Evolutionary conservation across 2,888 invertebrate species (phyloP), one percentile per base, ranked within the genome.

Genomic region (Athetis lepigone): DNA sequence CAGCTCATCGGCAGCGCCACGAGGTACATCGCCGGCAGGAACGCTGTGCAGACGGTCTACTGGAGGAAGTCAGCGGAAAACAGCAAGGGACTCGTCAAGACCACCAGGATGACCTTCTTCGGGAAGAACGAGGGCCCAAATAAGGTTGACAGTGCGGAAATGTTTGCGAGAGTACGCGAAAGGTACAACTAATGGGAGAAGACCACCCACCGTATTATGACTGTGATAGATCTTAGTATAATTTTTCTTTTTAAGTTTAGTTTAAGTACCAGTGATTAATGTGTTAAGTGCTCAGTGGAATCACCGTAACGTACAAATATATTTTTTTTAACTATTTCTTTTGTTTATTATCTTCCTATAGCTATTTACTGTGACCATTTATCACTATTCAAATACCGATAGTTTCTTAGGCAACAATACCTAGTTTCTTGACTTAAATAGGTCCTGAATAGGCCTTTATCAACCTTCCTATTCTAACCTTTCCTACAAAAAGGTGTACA

Each of bases 21-120:
- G 19, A 96, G 97, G 62, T 97, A 96, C 87, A 96, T 97, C 75
- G 96, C 96, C 50, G 97, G 97, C 50, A 96, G 97, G 66, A 96
- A 97, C 82, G 97, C 97, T 1, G 96, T 97, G 21, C 97, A 97
- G 85, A 97, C 97, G 0, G 96, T 97, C 0, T 97, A 97, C 83
- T 97, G 97, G 97, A 95, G 97, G 80, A 95, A 96, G 43, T 89
- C 93, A 0, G 92, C 95, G 5, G 93, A 91, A 37, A 87, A 86
- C 27, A 91, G 90, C 71, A 95, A 94, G 33, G 95, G 95, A 9
- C 91, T 96, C 60, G 81, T 96, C 56, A 96, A 94, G 83, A 96
- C 96, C 9, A 95, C 96, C 6, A 95, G 93, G 78, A 95, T 95
- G 79, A 95, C 95, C 0, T 95, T 95, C 82, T 96, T 96, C 81